Conservation (phyloP, 2,113 vertebrate genomes). For the Papio anubis region DNA sequence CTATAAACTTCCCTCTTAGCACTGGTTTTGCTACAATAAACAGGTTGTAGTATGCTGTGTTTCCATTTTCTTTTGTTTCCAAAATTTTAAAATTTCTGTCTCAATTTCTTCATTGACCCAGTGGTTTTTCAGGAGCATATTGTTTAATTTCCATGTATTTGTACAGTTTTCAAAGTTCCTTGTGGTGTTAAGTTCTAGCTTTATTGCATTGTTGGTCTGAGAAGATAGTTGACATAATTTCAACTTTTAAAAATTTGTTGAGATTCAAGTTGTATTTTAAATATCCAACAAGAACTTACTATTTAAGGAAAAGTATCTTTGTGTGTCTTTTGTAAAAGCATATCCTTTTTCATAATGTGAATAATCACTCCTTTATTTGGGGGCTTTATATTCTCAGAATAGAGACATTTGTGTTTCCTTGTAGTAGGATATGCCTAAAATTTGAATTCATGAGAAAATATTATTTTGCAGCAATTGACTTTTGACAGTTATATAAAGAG, state of each 20-base stretch:
- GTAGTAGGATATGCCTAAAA: background rate
- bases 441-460: conserved; percentile 53
- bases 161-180: background rate
- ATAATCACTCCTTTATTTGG: background rate
- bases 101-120: background rate
- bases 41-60: background rate
- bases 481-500: conserved; percentile 32
- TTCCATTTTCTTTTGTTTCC: background rate
- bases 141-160: background rate
- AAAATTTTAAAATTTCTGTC: background rate
- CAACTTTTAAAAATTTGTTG: background rate
- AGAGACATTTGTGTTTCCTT: conserved; percentile 11
- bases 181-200: background rate
- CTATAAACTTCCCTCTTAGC: background rate
- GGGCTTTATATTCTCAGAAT: background rate
- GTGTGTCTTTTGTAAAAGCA: background rate
- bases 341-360: background rate
- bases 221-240: background rate
- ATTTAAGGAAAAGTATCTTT: background rate
- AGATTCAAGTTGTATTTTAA: conserved; percentile 29
- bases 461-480: conserved; percentile 2
- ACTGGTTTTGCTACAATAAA: background rate
- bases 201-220: background rate
- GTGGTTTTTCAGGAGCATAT: background rate
- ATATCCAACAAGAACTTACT: background rate